Evolutionary conservation across 2,797 vertebrate genomes (phyloP).

Genomic region (Neoniphon sammara): DNA sequence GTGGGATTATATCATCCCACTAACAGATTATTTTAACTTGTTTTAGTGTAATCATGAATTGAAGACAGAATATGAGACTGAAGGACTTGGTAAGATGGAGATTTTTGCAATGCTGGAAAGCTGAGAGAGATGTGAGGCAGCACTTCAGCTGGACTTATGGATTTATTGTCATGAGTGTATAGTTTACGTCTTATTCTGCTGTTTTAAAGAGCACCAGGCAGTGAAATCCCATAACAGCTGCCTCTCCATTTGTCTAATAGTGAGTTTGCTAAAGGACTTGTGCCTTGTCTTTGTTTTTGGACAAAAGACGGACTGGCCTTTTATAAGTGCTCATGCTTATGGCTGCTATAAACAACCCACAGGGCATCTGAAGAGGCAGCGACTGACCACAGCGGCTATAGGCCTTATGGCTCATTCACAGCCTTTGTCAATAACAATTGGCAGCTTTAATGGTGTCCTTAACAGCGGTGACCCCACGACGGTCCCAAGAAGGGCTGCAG

Average conservation of each 20-base stretch:
- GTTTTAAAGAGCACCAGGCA: constrained; percentile 6
- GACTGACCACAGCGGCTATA: constrained; percentile 43
- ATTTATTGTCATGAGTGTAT: neutral
- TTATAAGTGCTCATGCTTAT: constrained; percentile 30
- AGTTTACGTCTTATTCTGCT: neutral
- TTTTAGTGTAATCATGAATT: no score
- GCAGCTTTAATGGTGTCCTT: constrained; percentile 58
- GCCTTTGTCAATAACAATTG: constrained; percentile 56
- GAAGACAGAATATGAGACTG: no score
- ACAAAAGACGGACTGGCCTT: constrained; percentile 47
- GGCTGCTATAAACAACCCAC: constrained; percentile 44
- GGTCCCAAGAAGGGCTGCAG: constrained; percentile 47
- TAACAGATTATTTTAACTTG: no score
- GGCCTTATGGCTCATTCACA: constrained; percentile 46
- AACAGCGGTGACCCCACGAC: constrained; percentile 65
- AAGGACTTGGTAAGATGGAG: no score
- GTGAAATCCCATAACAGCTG: constrained; percentile 24
- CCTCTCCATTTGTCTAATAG: neutral
- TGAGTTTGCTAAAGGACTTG: constrained; percentile 28
- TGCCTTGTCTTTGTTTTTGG: constrained; percentile 40
- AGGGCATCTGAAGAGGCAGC: constrained; percentile 45
- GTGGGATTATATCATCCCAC: no score
- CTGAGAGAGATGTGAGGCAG: no score
- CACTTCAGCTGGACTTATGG: neutral
- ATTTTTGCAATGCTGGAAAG: no score